Conservation (phyloP, 2,113 vertebrate species). For the Cyphomyrus discorhynchus region DNA sequence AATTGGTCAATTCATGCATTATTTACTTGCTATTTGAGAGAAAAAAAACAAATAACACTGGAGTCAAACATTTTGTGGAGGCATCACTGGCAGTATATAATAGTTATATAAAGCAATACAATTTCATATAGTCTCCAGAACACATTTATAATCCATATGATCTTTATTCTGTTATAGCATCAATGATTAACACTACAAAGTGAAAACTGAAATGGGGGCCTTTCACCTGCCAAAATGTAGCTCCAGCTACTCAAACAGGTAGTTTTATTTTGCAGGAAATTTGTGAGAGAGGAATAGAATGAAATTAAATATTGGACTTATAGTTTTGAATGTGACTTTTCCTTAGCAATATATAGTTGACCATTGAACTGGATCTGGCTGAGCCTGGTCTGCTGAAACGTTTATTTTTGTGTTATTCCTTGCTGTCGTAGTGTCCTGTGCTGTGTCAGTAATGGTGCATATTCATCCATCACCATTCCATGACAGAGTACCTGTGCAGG, state of each 20-base stretch:
- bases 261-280: neutral
- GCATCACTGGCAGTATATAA: neutral
- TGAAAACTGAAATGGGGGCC: neutral
- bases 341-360: neutral
- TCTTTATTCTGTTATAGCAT: neutral
- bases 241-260: neutral
- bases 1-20: neutral
- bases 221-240: neutral
- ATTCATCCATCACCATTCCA: neutral
- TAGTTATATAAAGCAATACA: neutral
- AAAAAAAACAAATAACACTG: neutral
- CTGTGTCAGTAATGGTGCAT: neutral
- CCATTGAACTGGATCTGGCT: neutral
- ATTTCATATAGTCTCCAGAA: neutral
- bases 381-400: neutral
- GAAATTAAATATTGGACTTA: neutral
- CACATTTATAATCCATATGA: neutral
- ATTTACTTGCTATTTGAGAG: neutral
- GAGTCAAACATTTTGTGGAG: neutral
- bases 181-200: neutral
- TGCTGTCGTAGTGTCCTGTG: neutral
- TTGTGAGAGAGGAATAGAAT: neutral
- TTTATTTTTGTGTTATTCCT: neutral
- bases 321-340: neutral
- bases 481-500: neutral